Conservation (phyloP, 2,797 vertebrate species). For the Labroides dimidiatus region DNA sequence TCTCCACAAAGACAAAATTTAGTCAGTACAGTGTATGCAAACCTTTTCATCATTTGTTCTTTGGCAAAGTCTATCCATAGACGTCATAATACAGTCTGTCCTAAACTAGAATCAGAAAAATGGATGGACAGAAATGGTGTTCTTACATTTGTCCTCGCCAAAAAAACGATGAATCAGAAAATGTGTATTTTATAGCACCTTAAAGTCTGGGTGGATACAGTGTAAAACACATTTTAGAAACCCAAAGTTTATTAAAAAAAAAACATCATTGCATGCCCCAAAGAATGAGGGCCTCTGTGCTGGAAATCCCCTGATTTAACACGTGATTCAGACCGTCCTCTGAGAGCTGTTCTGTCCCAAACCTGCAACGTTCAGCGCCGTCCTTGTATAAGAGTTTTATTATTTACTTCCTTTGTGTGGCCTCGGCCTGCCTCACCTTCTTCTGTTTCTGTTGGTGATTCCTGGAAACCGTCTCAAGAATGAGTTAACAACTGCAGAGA, state of each 20-base stretch:
- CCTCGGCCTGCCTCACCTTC: slow-evolving; percentile 17
- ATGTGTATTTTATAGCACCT: background rate
- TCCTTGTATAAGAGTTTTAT: background rate
- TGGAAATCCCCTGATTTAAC: background rate
- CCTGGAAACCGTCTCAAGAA: slow-evolving; percentile 23
- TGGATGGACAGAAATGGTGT: too few species aligned
- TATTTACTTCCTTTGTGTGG: background rate
- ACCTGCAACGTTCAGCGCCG: background rate
- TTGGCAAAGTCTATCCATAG: too few species aligned
- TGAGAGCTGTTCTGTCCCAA: background rate
- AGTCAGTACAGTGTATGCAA: too few species aligned
- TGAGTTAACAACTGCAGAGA: slow-evolving; percentile 17
- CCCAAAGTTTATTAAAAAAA: background rate
- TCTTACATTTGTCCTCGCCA: too few species aligned
- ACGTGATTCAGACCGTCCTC: background rate
- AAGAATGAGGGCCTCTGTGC: background rate
- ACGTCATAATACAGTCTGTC: too few species aligned
- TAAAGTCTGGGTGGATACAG: background rate
- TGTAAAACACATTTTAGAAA: background rate
- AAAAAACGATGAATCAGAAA: too few species aligned
- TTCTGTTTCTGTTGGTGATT: slow-evolving; percentile 28
- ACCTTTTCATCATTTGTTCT: too few species aligned
- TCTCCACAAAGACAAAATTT: too few species aligned
- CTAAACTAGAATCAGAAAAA: too few species aligned
- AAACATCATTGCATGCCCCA: background rate